Conservation (phyloP, 2,797 vertebrate species). For the Sebastolobus alascanus region DNA sequence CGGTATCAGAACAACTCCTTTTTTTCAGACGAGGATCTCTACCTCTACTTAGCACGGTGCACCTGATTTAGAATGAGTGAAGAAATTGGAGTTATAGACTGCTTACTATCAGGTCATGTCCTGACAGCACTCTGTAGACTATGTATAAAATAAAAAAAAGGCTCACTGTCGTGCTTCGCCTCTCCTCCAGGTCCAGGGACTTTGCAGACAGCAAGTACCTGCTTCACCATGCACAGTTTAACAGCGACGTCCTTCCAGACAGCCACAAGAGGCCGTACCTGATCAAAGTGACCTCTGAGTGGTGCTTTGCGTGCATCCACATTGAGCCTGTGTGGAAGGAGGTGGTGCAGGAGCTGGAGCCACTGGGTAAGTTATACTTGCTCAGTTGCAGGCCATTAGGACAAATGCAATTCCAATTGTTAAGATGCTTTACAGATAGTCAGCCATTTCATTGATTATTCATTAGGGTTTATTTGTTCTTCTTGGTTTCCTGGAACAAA, state of each 20-base stretch:
- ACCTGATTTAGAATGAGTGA: background rate
- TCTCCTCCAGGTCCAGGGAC: constrained; percentile 89
- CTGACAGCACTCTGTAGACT: background rate
- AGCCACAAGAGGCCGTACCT: constrained; percentile 95
- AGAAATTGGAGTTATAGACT: background rate
- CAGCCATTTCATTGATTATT: constrained; percentile 44
- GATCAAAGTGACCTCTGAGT: constrained; percentile 96
- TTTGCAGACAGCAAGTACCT: constrained; percentile 93
- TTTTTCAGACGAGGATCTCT: no score
- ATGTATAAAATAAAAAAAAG: background rate
- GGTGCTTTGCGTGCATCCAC: constrained; percentile 97
- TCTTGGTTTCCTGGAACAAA: constrained; percentile 11
- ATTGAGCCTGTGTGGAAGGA: constrained; percentile 98
- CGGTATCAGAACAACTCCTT: no score
- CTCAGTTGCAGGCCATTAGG: constrained; percentile 31
- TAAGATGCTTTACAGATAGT: constrained; percentile 30
- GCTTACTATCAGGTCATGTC: constrained; percentile 1
- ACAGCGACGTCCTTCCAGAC: constrained; percentile 92
- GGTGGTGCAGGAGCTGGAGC: constrained; percentile 91
- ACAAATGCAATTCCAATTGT: constrained; percentile 15
- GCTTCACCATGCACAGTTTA: constrained; percentile 91
- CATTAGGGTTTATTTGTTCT: constrained; percentile 28
- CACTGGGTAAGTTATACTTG: constrained; percentile 84
- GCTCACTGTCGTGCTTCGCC: background rate
- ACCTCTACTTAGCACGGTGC: background rate